A percentile compares a stretch with the other conserved stretches of the same genome.
Conservation (phyloP, 2,888 invertebrate species). For the Ditula angustiorana region DNA sequence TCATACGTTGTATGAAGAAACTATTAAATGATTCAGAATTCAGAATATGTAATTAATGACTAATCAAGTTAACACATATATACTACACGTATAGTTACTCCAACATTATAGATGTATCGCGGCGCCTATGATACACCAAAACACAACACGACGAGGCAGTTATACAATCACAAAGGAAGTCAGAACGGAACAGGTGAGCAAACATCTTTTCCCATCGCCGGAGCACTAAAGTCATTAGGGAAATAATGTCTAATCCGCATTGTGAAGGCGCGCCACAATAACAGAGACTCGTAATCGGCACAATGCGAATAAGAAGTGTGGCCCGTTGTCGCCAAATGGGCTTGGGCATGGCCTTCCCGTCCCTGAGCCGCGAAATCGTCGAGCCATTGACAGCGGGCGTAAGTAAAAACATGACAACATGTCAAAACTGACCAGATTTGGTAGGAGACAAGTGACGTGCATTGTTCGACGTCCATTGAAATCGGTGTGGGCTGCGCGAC, state of each 20-base stretch:
- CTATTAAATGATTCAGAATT: no score
- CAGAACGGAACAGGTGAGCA: conserved; percentile 57
- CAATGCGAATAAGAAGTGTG: conserved; percentile 81
- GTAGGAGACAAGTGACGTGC: conserved; percentile 79
- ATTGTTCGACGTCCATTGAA: conserved; percentile 75
- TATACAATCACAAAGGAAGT: conserved; percentile 54
- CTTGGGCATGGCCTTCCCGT: conserved; percentile 48
- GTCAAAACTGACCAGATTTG: conserved; percentile 84
- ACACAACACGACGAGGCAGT: neutral
- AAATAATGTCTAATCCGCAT: conserved; percentile 80
- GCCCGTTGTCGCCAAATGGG: conserved; percentile 80
- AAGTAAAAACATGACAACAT: conserved; percentile 84
- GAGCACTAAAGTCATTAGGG: conserved; percentile 73
- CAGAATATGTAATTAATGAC: no score
- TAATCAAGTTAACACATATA: no score
- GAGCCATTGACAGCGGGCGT: conserved; percentile 75
- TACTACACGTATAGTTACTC: no score
- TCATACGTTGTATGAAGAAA: no score
- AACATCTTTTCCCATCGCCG: conserved; percentile 57
- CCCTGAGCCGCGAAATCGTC: conserved; percentile 73
- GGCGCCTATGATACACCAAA: neutral
- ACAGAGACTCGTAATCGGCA: conserved; percentile 69
- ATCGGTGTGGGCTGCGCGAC: conserved; percentile 77
- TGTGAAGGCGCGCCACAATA: conserved; percentile 73
- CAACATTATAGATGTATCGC: neutral